Base-by-base conservation (phyloP, 2,113 vertebrate species). In the Microtus pennsylvanicus region DNA sequence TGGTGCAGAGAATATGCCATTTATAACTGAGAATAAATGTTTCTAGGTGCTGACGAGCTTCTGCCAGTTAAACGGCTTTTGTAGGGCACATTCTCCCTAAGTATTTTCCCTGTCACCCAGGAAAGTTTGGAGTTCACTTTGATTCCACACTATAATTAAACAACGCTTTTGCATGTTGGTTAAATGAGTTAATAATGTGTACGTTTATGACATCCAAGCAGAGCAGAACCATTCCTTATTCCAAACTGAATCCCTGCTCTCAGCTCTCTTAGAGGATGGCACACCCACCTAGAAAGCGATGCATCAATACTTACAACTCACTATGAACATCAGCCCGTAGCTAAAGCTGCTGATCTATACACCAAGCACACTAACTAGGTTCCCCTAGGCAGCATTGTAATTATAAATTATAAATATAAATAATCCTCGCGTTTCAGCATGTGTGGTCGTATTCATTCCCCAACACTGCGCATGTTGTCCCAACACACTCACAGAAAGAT, bases 291-390 rank as follows among this genome's bases (percentile, higher is more conserved):
- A 94, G 91, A 98, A 98, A 98, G 96, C 42, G 96, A 97, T 97
- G 93, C 52, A 98, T 98, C 96, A 95, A 97, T 98, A 98, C 97
- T 96, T 98, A 98, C 95, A 67, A 90, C 78, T 98, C 97, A 97
- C 90, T 98, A 97, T 42, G 63, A 90, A 94, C 83, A 97, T 78
- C 93, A 98, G 96, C 95, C 97, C 90, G 96, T 65, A 98, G 96
- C 92, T 98, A 96, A 98, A 98, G 98, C 97, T 97, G 4, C n/a
- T n/a, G n/a, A n/a, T n/a, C n/a, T n/a, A n/a, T n/a, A n/a, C n/a
- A n/a, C n/a, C n/a, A n/a, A n/a, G n/a, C n/a, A n/a, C n/a, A 97
- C 97, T 98, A 94, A 97, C 96, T 33, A 97, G 80, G 87, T 90
- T 61, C 98, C 98, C 96, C 1, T 28, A 90, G 93, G 96, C 96